Base-by-base conservation (phyloP, 2,797 vertebrate species). In the Oreonectes daqikongensis region DNA sequence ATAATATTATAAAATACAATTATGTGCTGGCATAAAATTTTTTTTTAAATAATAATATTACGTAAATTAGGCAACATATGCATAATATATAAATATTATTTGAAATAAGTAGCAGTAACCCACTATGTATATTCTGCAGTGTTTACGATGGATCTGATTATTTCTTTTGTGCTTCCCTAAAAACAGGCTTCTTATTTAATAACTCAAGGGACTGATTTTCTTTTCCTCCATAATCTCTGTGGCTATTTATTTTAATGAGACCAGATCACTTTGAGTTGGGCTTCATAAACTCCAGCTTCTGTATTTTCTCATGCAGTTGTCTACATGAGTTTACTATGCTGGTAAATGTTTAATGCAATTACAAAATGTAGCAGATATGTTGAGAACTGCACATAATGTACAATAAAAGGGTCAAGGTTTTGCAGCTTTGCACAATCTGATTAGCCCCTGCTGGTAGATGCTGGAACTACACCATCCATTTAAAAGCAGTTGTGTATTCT, bases 281-380 rank as follows among this genome's bases (percentile, higher is more conserved):
- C 20, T 52, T 18, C 32, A 50, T 50, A 74, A 53, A 53, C 40
- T 53, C 3, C 17, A 18, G 14, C 52, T 73, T 73, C 28, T 48
- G n/a, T n/a, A 24, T 46, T 73, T 73, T 63, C 30, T 38, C 26
- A 63, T 38, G 30, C 20, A 26, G 30, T 61, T 42, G 53, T 30
- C 28, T 18, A 44, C 17, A n/a, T 40, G 42, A 72, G 30, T 40
- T 0, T n/a, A 53, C 30, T 6, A 5, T 65, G 46, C 18, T 2
- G 5, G 61, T 11, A 57, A n/a, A 67, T 59, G n/a, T 75, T 68
- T 48, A 68, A 60, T 59, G 53, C 26, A 55, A 55, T 24, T 26
- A 26, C 22, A 26, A 46, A 46, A 17, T 18, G 5, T 20, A 9
- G 12, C 26, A 64, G 44, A 53, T 15, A 42, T 42, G 12, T 30